These are phyloP conservation scores for Eupithecia subumbrata DNA, from an alignment of 2,888 invertebrate genomes.

Conservation along the genomic window DNA sequence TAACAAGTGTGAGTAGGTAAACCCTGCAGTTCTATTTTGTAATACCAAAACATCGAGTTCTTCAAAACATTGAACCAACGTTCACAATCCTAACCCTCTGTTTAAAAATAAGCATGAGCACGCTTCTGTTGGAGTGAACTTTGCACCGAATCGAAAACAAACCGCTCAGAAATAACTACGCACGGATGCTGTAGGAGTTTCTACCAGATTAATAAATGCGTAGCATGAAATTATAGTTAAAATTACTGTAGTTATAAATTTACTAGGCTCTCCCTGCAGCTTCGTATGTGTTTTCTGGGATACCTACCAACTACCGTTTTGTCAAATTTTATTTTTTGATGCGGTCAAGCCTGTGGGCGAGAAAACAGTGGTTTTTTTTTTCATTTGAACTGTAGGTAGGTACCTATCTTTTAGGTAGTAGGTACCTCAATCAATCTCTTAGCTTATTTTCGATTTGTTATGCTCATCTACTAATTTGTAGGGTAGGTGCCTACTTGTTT, in stretches of 20 bases:
- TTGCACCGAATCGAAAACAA: constrained; percentile 28
- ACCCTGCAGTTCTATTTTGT: no score
- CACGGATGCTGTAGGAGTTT: constrained; percentile 10
- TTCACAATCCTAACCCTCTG: constrained; percentile 1
- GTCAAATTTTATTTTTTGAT: not conserved
- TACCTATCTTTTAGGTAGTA: no score
- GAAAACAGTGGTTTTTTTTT: no score
- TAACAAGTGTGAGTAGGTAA: no score
- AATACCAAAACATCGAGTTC: not conserved
- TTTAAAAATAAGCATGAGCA: constrained; percentile 18
- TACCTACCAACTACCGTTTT: not conserved
- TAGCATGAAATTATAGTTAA: not conserved
- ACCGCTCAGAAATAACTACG: constrained; percentile 21
- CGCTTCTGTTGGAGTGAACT: constrained; percentile 25
- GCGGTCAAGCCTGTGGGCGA: no score
- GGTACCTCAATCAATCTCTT: no score
- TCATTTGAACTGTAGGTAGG: no score
- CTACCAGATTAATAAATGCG: not conserved
- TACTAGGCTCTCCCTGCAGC: not conserved
- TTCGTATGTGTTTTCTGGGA: not conserved
- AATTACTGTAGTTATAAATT: not conserved
- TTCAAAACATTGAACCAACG: not conserved
- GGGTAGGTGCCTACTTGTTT: not conserved
- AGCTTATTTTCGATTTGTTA: no score
- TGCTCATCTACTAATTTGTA: no score